Conservation (phyloP, 1,140 invertebrate genomes). For the Pseudomyrmex cubaensis region DNA sequence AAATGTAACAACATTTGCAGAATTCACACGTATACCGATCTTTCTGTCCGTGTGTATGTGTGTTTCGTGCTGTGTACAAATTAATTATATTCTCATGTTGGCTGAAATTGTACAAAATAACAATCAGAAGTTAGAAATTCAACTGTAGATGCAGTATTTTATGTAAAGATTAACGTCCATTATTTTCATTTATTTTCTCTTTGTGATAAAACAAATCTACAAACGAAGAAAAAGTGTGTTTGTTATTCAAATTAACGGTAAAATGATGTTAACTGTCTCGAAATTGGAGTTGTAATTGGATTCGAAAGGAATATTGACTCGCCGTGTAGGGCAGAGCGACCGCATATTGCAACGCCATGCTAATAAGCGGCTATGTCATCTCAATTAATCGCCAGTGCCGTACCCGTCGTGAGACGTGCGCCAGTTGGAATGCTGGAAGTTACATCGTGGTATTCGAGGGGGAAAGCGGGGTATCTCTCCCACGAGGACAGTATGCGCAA, state of each 20-base stretch:
- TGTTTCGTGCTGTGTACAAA: too few relatives aligned
- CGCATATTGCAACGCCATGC: slow-evolving; percentile 36
- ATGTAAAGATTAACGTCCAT: too few relatives aligned
- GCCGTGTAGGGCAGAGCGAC: not conserved
- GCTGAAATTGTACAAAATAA: not conserved
- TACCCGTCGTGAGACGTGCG: slow-evolving; percentile 16
- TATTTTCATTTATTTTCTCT: not conserved
- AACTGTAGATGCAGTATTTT: too few relatives aligned
- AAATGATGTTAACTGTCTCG: not conserved
- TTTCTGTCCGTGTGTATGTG: too few relatives aligned
- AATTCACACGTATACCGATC: too few relatives aligned
- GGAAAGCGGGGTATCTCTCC: not conserved
- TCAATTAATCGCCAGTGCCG: slow-evolving; percentile 67
- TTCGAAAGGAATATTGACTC: slow-evolving; percentile 9
- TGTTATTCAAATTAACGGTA: not conserved
- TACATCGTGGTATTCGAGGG: slow-evolving; percentile 15
- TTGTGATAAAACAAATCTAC: not conserved
- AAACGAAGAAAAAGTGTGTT: not conserved
- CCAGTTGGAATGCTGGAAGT: slow-evolving; percentile 63
- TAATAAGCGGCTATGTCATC: slow-evolving; percentile 67
- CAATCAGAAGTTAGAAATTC: too few relatives aligned
- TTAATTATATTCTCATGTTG: not conserved
- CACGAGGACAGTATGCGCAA: slow-evolving; percentile 19
- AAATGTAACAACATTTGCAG: not conserved
- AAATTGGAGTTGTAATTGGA: slow-evolving; percentile 33